Base-by-base conservation (phyloP, 2,797 vertebrate species). In the Adelosebastes latens region DNA sequence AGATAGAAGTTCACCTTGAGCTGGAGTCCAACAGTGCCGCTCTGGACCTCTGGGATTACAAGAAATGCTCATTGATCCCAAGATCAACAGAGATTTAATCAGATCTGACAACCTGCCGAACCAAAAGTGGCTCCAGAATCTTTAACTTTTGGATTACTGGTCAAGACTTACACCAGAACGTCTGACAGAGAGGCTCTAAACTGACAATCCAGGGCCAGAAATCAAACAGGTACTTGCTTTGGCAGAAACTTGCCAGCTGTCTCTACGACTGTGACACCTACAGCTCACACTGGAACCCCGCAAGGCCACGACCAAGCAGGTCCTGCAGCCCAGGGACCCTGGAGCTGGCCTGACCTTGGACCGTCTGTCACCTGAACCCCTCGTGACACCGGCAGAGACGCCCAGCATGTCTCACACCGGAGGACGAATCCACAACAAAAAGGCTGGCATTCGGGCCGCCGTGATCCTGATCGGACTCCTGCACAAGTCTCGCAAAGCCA, bases 381-480 rank as follows among this genome's bases (percentile, higher is more conserved):
- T 85, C n/a, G 64, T 83, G 92, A 82, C 82, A 34, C 85, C 88
- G 22, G 72, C 87, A 73, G 91, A 87, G 78, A 75, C 90, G 71
- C 88, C 92, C 85, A 81, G 89, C 88, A 96, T 96, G 96, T 96
- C 96, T 79, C 96, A 97, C 77, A 89, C 96, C 6, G 91, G 95
- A 67, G 92, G 92, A 72, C 95, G 96, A 84, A 91, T 96, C 87
- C 97, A 96, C 80, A 97, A 96, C 85, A 97, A 97, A 81, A 97
- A 97, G 91, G 98, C 98, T 8, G 97, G 98, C 75, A 97, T 99
- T 56, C 96, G 97, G 66, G 98, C 98, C 0, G 98, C 98, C 0
- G 98, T 98, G 86, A 97, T 98, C 83, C 96, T 99, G 62, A 98
- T 99, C 46, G 98, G 98, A 94, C 96, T 99, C 74, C 95, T 99